Conservation (phyloP, 2,113 vertebrate species). For the Cephalopholis sonnerati region DNA sequence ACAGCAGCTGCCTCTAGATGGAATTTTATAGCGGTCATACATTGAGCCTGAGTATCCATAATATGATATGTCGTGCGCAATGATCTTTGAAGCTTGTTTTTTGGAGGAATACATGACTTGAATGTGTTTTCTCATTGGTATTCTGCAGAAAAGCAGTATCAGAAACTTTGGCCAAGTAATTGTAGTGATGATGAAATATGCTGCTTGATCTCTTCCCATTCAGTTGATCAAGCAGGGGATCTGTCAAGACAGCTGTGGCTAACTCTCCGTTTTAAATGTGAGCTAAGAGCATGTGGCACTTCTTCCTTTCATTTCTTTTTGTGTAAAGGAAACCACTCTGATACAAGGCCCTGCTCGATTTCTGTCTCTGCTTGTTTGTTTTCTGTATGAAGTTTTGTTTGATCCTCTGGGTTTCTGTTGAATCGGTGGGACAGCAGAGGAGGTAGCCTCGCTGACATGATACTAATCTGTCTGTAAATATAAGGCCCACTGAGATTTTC, state of each 20-base stretch:
- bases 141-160: slow-evolving; percentile 48
- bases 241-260: slow-evolving; percentile 52
- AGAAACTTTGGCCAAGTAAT: slow-evolving; percentile 54
- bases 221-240: slow-evolving; percentile 69
- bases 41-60: slow-evolving; percentile 42
- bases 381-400: slow-evolving; percentile 61
- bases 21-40: slow-evolving; percentile 57
- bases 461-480: slow-evolving; percentile 54
- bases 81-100: slow-evolving; percentile 50
- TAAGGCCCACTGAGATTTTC: slow-evolving; percentile 28
- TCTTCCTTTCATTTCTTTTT: slow-evolving; percentile 17
- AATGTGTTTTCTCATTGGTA: slow-evolving; percentile 42
- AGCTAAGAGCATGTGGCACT: slow-evolving; percentile 21
- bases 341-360: slow-evolving; percentile 38
- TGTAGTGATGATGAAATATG: slow-evolving; percentile 66
- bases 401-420: slow-evolving; percentile 52
- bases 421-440: slow-evolving; percentile 22
- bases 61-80: slow-evolving; percentile 35
- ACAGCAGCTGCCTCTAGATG: slow-evolving; percentile 49
- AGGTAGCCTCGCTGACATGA: slow-evolving; percentile 27
- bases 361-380: slow-evolving; percentile 54
- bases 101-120: slow-evolving; percentile 15
- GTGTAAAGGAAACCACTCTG: slow-evolving; percentile 28
- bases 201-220: slow-evolving; percentile 73
- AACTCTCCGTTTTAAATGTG: slow-evolving; percentile 27